These are phyloP conservation scores for Cantharis rustica DNA, from an alignment of 2,888 invertebrate genomes.

Conservation along the genomic window DNA sequence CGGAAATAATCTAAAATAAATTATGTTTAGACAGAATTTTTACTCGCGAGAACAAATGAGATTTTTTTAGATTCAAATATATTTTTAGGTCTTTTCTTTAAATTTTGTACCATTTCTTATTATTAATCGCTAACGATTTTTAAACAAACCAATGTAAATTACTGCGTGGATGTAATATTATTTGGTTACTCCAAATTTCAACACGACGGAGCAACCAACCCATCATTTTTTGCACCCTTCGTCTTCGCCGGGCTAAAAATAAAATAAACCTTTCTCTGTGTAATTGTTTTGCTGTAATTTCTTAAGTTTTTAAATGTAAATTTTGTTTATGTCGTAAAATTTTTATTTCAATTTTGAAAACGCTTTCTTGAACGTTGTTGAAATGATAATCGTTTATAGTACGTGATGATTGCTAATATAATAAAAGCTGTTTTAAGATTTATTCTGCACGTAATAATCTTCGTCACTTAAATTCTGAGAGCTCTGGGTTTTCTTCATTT, in stretches of 20 bases:
- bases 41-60: background rate
- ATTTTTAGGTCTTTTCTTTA: background rate
- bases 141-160: background rate
- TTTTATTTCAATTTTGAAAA: background rate
- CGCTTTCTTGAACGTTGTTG: background rate
- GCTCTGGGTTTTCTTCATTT: background rate
- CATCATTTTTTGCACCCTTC: background rate
- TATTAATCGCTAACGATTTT: background rate
- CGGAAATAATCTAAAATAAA: background rate
- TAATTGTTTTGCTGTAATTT: background rate
- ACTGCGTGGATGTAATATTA: background rate
- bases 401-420: background rate
- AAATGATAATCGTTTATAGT: background rate
- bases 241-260: background rate
- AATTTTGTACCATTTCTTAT: background rate
- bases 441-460: background rate
- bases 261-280: background rate
- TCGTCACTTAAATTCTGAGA: background rate
- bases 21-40: background rate
- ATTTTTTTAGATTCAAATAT: background rate
- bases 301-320: background rate
- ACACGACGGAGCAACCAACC: background rate
- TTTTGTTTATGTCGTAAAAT: background rate
- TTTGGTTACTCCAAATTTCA: background rate
- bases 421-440: background rate